phyloP scores from a whole-genome alignment of 2,888 invertebrate genomes.

The Patella depressa region DNA sequence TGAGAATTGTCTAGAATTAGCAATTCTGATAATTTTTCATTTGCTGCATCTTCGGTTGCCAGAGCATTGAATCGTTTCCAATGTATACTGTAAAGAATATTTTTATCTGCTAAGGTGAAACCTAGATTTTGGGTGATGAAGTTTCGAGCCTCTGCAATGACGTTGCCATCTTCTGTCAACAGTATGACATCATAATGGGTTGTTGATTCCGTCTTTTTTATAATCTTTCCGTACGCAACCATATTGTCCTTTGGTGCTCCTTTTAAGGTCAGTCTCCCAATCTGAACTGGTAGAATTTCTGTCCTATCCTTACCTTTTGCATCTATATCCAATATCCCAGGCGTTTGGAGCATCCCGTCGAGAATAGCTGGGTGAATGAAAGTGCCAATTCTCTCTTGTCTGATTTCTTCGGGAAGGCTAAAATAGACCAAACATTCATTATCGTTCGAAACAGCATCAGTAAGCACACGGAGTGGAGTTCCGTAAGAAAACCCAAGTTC shows the following conservation, averaged over 20 bases:
- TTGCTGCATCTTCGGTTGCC: too few relatives aligned
- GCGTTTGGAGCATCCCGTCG: conserved; percentile 20
- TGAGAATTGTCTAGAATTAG: too few relatives aligned
- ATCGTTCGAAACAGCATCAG: not conserved
- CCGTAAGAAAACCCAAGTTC: conserved; percentile 17
- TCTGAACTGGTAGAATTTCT: not conserved
- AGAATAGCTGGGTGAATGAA: conserved; percentile 23
- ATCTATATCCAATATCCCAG: conserved; percentile 4
- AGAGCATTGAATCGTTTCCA: too few relatives aligned
- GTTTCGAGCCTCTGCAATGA: conserved; percentile 40
- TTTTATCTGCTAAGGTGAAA: too few relatives aligned
- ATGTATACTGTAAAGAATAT: too few relatives aligned
- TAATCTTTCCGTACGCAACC: not conserved
- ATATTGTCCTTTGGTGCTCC: not conserved
- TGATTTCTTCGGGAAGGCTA: not conserved
- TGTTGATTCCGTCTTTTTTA: conserved; percentile 23
- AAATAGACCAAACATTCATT: conserved; percentile 11
- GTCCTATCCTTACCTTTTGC: not conserved
- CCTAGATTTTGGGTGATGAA: conserved; percentile 12
- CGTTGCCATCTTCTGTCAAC: conserved; percentile 32
- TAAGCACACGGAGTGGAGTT: not conserved
- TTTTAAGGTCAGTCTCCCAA: not conserved
- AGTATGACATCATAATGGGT: conserved; percentile 38
- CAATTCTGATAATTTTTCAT: too few relatives aligned
- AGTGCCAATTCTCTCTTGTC: conserved; percentile 15